A percentile compares a stretch with the other conserved stretches of the same genome.
Conservation (phyloP, 2,113 vertebrate genomes). For the Burhinus bistriatus region DNA sequence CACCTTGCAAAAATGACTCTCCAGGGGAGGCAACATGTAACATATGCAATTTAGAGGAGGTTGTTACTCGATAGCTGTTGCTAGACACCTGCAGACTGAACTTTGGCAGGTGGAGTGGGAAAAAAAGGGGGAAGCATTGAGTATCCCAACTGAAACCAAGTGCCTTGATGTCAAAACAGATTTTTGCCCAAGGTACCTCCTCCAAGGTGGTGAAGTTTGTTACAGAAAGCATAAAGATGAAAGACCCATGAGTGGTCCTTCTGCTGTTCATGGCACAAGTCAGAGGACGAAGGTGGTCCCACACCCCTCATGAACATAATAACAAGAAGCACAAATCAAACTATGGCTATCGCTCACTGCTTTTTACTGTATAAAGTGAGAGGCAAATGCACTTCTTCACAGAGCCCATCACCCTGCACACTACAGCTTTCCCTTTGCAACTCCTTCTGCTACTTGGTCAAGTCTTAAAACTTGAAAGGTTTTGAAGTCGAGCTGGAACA, state of each 20-base stretch:
- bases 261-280: neutral
- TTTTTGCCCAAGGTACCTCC: neutral
- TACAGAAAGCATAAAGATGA: neutral
- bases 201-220: neutral
- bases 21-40: neutral
- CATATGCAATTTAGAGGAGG: neutral
- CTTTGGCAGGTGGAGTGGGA: neutral
- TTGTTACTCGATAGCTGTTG: neutral
- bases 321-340: neutral
- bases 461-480: neutral
- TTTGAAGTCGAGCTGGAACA: neutral
- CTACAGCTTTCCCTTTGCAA: neutral
- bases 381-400: neutral
- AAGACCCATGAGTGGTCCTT: neutral
- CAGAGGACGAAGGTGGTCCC: neutral
- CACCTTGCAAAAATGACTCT: neutral
- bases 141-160: neutral
- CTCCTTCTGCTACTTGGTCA: neutral
- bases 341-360: rapidly evolving
- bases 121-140: neutral
- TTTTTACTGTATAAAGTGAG: neutral
- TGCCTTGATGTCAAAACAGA: neutral
- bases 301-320: neutral
- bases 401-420: neutral
- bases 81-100: neutral